Evolutionary conservation across 2,797 vertebrate genomes (phyloP).

Genomic region (Cyclura pinguis): DNA sequence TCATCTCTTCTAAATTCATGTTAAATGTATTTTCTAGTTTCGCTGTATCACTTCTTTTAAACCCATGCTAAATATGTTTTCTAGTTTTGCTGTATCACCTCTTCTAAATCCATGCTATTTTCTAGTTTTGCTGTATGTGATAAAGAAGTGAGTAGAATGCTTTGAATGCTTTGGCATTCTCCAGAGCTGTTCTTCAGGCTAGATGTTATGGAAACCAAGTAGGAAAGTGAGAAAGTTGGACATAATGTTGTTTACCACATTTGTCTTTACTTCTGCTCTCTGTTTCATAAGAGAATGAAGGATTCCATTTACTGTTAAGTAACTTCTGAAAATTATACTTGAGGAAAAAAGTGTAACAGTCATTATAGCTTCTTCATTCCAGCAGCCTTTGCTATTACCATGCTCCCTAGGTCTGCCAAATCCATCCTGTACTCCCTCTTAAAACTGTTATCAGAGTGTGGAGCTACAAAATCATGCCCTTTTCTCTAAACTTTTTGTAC

Average conservation of each 20-base stretch:
- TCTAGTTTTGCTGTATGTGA: no score
- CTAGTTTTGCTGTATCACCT: no score
- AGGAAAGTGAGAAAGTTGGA: neutral
- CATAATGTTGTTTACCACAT: neutral
- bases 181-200: neutral
- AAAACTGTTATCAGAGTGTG: neutral
- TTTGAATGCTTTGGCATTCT: neutral
- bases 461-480: neutral
- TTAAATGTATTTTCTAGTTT: neutral
- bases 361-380: neutral
- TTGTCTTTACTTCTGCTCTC: neutral
- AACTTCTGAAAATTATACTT: neutral
- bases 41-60: no score
- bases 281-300: neutral
- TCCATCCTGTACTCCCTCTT: neutral
- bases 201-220: neutral
- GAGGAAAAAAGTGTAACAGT: neutral
- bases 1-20: no score
- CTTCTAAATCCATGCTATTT: neutral
- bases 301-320: neutral
- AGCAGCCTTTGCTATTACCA: neutral
- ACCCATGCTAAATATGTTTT: neutral
- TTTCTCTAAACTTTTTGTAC: neutral
- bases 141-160: neutral
- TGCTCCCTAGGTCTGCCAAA: neutral